A percentile compares a stretch with the other conserved stretches of the same genome.
phyloP scores from a whole-genome alignment of 92 coral and sea anemone species.

The Parazoanthus swiftii region DNA sequence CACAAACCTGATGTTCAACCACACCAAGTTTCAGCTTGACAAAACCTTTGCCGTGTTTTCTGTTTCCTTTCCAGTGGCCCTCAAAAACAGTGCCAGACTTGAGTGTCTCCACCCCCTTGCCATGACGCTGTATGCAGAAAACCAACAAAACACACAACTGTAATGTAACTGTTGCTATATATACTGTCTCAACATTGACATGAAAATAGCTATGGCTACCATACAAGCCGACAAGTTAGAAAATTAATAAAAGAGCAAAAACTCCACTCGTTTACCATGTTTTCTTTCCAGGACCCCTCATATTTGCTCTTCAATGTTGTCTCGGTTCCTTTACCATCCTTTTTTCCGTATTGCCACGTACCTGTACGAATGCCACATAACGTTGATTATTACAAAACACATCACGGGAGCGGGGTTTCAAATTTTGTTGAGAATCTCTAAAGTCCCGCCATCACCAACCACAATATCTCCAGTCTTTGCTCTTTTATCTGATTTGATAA shows the following conservation, averaged over 20 bases:
- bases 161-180: too few relatives aligned
- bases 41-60: conserved; percentile 80
- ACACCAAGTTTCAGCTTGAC: conserved; percentile 62
- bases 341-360: conserved; percentile 81
- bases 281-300: conserved; percentile 87
- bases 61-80: conserved; percentile 89
- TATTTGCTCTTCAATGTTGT: conserved; percentile 59
- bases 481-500: not conserved
- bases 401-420: not conserved
- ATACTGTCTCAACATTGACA: too few relatives aligned
- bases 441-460: not conserved
- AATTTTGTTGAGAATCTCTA: not conserved
- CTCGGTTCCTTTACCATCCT: conserved; percentile 86
- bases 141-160: not conserved
- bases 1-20: conserved; percentile 74
- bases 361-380: conserved; percentile 49
- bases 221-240: too few relatives aligned
- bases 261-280: conserved; percentile 67
- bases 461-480: too few relatives aligned
- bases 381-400: not conserved
- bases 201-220: too few relatives aligned
- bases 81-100: conserved; percentile 76
- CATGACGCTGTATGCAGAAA: conserved; percentile 72
- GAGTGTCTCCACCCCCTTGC: conserved; percentile 71
- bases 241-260: not conserved